Evolutionary conservation across 2,113 vertebrate genomes (phyloP).

Genomic region (Narcine bancroftii): DNA sequence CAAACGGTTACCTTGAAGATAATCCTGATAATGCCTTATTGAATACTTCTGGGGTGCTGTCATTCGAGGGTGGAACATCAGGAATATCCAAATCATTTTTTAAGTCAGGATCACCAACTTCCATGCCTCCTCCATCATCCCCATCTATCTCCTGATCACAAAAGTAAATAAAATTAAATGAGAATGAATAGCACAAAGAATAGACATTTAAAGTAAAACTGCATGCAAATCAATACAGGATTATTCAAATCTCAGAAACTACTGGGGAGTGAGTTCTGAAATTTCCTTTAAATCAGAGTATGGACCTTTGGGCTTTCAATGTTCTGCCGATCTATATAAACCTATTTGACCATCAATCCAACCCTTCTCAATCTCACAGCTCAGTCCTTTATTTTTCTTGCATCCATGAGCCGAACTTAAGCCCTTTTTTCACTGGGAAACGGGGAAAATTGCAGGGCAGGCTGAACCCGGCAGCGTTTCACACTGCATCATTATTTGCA

Average conservation of each 20-base stretch:
- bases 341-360: too few species aligned
- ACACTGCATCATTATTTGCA: too few species aligned
- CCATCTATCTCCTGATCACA: slow-evolving; percentile 69
- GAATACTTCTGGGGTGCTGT: slow-evolving; percentile 89
- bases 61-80: slow-evolving; percentile 65
- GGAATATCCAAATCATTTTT: slow-evolving; percentile 59
- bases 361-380: too few species aligned
- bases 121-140: slow-evolving; percentile 64
- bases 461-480: too few species aligned
- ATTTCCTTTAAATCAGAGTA: too few species aligned
- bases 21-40: slow-evolving; percentile 86
- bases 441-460: too few species aligned
- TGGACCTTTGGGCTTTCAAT: too few species aligned
- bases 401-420: too few species aligned
- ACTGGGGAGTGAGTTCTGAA: neutral
- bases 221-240: neutral
- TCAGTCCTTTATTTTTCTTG: too few species aligned
- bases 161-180: slow-evolving; percentile 20
- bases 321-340: too few species aligned
- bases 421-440: too few species aligned
- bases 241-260: neutral
- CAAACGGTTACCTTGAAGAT: slow-evolving; percentile 73
- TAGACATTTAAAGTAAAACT: neutral
- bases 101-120: slow-evolving; percentile 64
- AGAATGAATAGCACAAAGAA: neutral